Conservation (phyloP, 2,113 vertebrate species). For the Dromaius novaehollandiae region DNA sequence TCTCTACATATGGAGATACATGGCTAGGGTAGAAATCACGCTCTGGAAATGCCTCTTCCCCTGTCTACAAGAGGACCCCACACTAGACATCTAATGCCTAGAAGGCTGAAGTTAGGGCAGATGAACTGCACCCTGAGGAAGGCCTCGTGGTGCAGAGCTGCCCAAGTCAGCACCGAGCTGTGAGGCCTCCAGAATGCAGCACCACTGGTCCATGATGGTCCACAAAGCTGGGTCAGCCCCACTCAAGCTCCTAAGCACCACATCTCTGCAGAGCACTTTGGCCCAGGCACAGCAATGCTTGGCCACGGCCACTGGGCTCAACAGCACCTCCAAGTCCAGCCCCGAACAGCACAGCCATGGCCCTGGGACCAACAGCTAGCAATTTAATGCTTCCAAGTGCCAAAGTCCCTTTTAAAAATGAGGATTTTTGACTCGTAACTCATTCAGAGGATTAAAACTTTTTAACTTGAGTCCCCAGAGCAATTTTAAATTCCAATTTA, state of each 20-base stretch:
- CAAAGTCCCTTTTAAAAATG: neutral
- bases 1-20: rapidly evolving
- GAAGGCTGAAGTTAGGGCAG: neutral
- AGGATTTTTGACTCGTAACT: neutral
- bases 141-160: neutral
- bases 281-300: neutral
- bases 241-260: neutral
- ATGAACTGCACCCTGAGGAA: neutral
- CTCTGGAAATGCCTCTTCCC: neutral
- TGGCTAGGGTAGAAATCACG: neutral
- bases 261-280: neutral
- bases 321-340: neutral
- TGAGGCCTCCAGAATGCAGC: neutral
- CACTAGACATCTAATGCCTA: neutral
- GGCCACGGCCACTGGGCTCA: neutral
- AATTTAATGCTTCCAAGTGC: neutral
- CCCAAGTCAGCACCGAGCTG: neutral
- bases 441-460: neutral
- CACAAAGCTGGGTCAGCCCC: neutral
- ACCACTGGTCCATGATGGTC: neutral
- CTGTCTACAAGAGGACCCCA: neutral
- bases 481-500: neutral
- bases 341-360: neutral
- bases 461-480: neutral
- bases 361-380: neutral